A percentile compares a stretch with the other conserved stretches of the same genome.
Evolutionary conservation across 2,113 vertebrate genomes (phyloP).

Genomic region (Octodon degus): DNA sequence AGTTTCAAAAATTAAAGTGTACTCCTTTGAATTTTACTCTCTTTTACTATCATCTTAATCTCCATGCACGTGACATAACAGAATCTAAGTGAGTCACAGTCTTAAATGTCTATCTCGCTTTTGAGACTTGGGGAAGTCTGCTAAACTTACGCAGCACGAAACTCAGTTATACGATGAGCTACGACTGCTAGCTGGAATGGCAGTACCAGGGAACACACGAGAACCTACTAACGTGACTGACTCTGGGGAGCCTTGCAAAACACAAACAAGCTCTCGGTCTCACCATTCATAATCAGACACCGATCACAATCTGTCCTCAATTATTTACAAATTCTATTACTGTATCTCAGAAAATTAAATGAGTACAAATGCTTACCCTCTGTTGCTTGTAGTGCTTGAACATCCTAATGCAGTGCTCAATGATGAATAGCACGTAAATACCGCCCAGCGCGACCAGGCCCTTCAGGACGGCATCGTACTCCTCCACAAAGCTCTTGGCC

Average conservation of each 20-base stretch:
- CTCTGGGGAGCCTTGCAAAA: not conserved
- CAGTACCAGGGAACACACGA: not conserved
- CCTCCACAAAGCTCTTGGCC: conserved; percentile 83
- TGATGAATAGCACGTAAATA: conserved; percentile 98
- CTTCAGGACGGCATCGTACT: conserved; percentile 96
- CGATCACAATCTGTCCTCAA: not conserved
- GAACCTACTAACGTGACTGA: not conserved
- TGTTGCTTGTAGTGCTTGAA: conserved; percentile 96
- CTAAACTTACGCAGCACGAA: not conserved
- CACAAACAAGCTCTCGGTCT: not conserved
- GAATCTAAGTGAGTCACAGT: conserved; percentile 7
- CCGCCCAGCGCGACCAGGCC: conserved; percentile 95
- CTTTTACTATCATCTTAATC: not conserved
- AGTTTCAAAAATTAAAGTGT: not conserved
- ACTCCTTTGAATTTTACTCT: conserved; percentile 32
- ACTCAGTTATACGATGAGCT: not conserved
- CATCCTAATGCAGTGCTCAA: conserved; percentile 97
- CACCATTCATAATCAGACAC: not conserved
- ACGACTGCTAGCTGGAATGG: not conserved
- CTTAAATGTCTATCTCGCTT: not conserved
- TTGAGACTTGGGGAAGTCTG: not conserved
- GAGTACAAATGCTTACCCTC: conserved; percentile 84
- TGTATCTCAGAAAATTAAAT: not conserved
- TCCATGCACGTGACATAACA: not conserved
- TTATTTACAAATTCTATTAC: not conserved